Percentiles rank a stretch among this genome's conserved stretches.
These are phyloP conservation scores for Ahaetulla prasina DNA, from an alignment of 2,113 vertebrate genomes.

Conservation along the genomic window DNA sequence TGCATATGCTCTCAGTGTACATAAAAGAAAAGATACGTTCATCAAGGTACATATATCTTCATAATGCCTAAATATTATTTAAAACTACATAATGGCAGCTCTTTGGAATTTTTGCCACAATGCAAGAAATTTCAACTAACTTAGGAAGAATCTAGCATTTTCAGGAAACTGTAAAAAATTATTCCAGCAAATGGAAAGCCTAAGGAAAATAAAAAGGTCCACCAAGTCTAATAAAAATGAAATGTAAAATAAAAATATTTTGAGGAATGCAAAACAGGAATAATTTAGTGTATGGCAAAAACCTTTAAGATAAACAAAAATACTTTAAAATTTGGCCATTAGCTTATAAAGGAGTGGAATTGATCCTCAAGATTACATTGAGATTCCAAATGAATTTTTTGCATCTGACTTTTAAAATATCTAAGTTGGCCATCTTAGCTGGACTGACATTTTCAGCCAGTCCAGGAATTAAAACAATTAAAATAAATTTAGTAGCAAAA, in stretches of 20 bases:
- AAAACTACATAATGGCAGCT: background rate
- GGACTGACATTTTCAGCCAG: background rate
- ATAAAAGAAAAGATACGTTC: too few relatives aligned
- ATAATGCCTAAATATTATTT: background rate
- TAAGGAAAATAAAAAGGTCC: background rate
- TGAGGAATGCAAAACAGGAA: background rate
- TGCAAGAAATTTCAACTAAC: background rate
- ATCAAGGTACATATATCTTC: too few relatives aligned
- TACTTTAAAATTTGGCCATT: background rate
- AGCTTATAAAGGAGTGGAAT: background rate
- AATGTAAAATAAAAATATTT: background rate
- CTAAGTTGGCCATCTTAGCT: background rate
- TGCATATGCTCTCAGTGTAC: too few relatives aligned
- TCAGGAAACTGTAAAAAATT: background rate
- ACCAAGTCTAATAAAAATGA: background rate
- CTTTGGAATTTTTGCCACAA: background rate
- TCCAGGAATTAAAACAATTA: background rate
- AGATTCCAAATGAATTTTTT: background rate
- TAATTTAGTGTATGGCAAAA: background rate
- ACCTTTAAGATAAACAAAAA: background rate
- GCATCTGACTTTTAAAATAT: background rate
- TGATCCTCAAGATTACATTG: background rate
- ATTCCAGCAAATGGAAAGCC: background rate
- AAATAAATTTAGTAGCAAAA: background rate
- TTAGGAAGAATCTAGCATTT: background rate